Evolutionary conservation across 2,797 vertebrate genomes (phyloP).

Genomic region (Limosa lapponica): DNA sequence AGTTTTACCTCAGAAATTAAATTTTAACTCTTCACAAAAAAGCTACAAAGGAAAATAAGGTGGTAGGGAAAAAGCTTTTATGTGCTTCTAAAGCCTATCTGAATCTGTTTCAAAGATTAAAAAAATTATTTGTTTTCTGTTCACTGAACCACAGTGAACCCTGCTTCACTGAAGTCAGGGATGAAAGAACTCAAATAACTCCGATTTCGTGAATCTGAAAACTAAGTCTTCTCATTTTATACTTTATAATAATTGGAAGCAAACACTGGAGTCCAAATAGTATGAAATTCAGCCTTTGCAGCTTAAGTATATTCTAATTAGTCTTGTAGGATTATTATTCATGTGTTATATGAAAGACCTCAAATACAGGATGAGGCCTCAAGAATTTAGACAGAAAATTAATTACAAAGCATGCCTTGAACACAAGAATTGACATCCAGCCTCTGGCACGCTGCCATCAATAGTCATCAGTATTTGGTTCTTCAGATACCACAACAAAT

Average conservation of each 20-base stretch:
- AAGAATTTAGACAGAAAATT: neutral
- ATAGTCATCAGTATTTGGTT: neutral
- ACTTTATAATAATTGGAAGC: neutral
- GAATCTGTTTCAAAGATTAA: slow-evolving; percentile 32
- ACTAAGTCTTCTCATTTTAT: slow-evolving; percentile 42
- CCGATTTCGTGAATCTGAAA: slow-evolving; percentile 45
- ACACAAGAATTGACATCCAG: neutral
- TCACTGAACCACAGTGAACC: slow-evolving; percentile 2
- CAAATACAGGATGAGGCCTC: neutral
- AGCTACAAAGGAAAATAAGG: neutral
- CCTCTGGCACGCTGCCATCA: neutral
- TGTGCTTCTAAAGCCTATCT: neutral
- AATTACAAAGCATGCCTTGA: neutral
- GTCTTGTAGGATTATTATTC: slow-evolving; percentile 19
- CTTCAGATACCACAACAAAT: neutral
- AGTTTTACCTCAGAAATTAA: slow-evolving; percentile 15
- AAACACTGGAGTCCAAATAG: neutral
- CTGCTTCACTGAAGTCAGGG: slow-evolving; percentile 22
- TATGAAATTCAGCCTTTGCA: neutral
- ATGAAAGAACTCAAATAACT: slow-evolving; percentile 61
- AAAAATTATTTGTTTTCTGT: slow-evolving; percentile 12
- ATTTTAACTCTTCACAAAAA: slow-evolving; percentile 21
- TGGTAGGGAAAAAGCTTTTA: neutral
- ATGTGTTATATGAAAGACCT: neutral
- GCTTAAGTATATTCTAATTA: neutral